phyloP scores from a whole-genome alignment of 2,888 invertebrate genomes.

The Eristalis tenax region DNA sequence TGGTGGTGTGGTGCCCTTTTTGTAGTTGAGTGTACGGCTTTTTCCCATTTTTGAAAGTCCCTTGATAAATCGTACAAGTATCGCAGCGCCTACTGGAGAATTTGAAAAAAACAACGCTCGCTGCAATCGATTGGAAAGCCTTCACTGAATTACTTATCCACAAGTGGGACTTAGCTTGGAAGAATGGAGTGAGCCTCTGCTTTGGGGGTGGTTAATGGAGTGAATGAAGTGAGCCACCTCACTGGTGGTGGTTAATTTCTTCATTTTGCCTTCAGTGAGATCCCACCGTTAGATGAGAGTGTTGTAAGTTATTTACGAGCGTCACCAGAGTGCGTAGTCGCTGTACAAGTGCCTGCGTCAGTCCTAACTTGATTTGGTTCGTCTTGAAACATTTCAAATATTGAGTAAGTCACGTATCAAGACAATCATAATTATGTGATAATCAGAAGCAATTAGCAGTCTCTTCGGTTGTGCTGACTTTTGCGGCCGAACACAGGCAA shows the following conservation, averaged over 20 bases:
- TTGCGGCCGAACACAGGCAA: too few species aligned
- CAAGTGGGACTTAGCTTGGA: background rate
- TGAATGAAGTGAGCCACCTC: too few species aligned
- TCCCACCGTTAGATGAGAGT: background rate
- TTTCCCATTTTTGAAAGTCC: slow-evolving; percentile 4
- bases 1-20: background rate
- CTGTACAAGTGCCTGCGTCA: too few species aligned
- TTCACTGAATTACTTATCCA: background rate
- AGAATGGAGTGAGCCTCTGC: too few species aligned
- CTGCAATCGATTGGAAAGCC: background rate
- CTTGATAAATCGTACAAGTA: background rate
- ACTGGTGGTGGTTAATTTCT: too few species aligned
- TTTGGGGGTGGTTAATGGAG: too few species aligned
- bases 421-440: background rate
- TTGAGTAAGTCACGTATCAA: background rate
- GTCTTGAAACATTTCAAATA: background rate
- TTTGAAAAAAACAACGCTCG: background rate
- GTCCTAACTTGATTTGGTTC: background rate
- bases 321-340: too few species aligned
- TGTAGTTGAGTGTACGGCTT: background rate
- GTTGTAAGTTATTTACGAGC: background rate
- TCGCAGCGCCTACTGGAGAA: background rate
- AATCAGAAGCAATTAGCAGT: background rate
- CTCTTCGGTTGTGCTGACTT: background rate
- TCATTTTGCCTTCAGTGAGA: too few species aligned